phyloP scores from a whole-genome alignment of 2,797 vertebrate genomes.

The Bryconaethiops microstoma region DNA sequence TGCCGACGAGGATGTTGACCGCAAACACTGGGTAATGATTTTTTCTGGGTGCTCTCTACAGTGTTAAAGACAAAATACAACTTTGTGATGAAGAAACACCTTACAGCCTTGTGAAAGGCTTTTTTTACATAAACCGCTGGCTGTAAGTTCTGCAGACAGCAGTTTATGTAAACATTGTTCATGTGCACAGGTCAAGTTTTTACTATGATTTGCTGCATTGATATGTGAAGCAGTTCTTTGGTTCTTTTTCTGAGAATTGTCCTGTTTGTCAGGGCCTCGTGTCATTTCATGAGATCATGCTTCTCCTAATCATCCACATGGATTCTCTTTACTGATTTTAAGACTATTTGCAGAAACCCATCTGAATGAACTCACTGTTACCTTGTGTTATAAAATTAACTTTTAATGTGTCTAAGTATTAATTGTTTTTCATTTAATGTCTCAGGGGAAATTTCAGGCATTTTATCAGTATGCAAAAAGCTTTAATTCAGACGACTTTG shows the following conservation, averaged over 20 bases:
- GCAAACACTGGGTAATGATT: slow-evolving; percentile 95
- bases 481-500: slow-evolving; percentile 97
- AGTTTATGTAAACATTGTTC: no score
- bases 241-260: neutral
- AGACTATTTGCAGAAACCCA: neutral
- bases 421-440: neutral
- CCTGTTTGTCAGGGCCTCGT: neutral
- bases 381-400: neutral
- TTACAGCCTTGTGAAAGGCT: slow-evolving; percentile 56
- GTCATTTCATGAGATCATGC: neutral
- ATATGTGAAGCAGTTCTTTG: no score
- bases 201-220: no score
- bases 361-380: neutral
- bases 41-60: slow-evolving; percentile 68
- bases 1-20: slow-evolving; percentile 96
- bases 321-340: neutral
- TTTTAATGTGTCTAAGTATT: neutral
- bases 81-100: slow-evolving; percentile 80
- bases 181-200: no score
- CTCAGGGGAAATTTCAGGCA: slow-evolving; percentile 94
- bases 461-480: slow-evolving; percentile 99
- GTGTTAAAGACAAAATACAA: no score
- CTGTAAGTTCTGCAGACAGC: no score
- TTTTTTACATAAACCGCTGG: no score
- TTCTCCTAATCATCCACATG: neutral